Conservation (phyloP, 2,888 invertebrate genomes). For the Leptinotarsa peninsularis region DNA sequence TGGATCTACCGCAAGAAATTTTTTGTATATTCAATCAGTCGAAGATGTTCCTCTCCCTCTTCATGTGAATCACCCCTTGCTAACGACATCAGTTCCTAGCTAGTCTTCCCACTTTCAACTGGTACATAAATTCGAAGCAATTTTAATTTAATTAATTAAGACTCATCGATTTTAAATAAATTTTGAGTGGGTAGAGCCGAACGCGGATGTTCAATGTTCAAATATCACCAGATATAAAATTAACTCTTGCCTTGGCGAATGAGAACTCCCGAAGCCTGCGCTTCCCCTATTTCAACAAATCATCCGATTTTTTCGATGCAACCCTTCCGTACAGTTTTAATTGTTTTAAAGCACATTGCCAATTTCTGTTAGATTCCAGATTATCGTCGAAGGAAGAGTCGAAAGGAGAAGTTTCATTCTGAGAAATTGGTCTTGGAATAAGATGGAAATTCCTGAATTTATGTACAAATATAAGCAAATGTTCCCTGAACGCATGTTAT, state of each 20-base stretch:
- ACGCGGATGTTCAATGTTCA: conserved; percentile 50
- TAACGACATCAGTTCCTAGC: conserved; percentile 19
- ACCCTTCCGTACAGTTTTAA: conserved; percentile 62
- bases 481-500: no score
- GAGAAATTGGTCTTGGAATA: conserved; percentile 11
- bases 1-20: no score
- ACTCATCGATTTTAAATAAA: conserved; percentile 51
- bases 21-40: background rate
- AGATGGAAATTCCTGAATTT: background rate
- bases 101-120: conserved; percentile 29
- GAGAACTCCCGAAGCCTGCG: conserved; percentile 41
- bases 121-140: conserved; percentile 46
- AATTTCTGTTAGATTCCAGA: conserved; percentile 56
- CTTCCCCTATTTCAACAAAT: conserved; percentile 62
- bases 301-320: conserved; percentile 61
- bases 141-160: conserved; percentile 52
- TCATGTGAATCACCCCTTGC: conserved; percentile 2
- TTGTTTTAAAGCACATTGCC: conserved; percentile 64
- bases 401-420: background rate
- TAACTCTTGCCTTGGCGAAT: conserved; percentile 49
- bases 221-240: conserved; percentile 52
- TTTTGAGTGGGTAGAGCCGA: conserved; percentile 40
- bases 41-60: background rate
- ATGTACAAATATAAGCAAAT: background rate
- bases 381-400: conserved; percentile 33